Evolutionary conservation across 2,113 vertebrate species (phyloP).

Genomic region (Dasyornis broadbenti): DNA sequence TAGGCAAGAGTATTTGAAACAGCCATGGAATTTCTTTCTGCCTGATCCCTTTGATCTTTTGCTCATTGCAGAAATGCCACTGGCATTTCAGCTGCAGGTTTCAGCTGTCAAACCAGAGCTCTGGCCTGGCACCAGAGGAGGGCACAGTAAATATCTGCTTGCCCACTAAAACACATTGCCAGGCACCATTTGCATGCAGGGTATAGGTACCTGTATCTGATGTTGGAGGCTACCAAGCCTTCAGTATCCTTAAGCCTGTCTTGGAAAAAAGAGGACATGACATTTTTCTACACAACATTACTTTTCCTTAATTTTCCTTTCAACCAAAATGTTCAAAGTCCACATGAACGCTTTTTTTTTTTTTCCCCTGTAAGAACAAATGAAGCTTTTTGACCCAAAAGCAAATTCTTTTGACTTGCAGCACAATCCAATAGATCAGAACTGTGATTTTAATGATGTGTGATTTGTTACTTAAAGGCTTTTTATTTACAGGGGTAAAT

Average conservation of each 20-base stretch:
- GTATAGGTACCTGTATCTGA: rapidly evolving
- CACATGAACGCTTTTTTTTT: neutral
- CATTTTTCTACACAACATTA: neutral
- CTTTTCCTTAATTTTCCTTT: neutral
- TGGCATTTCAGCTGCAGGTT: neutral
- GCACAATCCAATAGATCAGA: neutral
- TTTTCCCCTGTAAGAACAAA: neutral
- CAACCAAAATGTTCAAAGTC: neutral
- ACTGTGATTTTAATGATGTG: neutral
- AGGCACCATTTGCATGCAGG: rapidly evolving
- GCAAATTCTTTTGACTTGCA: neutral
- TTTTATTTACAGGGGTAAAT: neutral
- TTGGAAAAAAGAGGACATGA: neutral
- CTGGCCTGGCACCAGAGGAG: neutral
- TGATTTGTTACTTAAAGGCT: neutral
- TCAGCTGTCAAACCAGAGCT: neutral
- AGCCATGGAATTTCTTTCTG: neutral
- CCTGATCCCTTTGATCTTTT: neutral
- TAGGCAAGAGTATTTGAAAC: neutral
- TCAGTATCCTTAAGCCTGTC: neutral
- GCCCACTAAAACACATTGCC: neutral
- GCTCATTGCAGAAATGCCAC: neutral
- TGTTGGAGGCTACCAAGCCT: neutral
- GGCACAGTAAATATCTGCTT: neutral
- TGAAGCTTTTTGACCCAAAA: neutral